A percentile compares a stretch with the other conserved stretches of the same genome.
These are phyloP conservation scores for Adoxophyes honmai DNA, from an alignment of 1,140 invertebrate species.

Conservation along the genomic window DNA sequence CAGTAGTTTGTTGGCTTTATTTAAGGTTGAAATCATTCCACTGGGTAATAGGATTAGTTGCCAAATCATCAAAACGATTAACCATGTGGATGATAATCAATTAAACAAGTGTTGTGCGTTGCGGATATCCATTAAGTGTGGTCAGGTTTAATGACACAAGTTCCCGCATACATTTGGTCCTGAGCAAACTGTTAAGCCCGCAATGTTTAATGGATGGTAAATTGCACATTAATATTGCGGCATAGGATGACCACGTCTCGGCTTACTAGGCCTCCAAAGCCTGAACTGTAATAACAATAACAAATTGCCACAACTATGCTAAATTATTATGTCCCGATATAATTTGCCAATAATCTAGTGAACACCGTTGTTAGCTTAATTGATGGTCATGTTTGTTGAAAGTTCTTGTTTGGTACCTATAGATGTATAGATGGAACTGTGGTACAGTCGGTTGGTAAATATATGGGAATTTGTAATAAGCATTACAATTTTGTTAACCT, in stretches of 20 bases:
- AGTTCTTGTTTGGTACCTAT: no score
- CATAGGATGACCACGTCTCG: conserved; percentile 39
- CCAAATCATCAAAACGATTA: background rate
- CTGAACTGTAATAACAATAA: conserved; percentile 17
- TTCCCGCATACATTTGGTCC: conserved; percentile 60
- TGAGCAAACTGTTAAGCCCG: conserved; percentile 51
- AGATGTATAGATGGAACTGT: no score
- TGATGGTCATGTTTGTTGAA: no score
- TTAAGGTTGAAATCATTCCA: no score
- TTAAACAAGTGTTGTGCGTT: conserved; percentile 20
- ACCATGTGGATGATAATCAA: conserved; percentile 11
- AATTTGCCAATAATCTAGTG: background rate
- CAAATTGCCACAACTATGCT: background rate
- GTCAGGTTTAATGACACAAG: conserved; percentile 61
- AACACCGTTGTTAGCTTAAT: no score
- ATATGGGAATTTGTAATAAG: no score
- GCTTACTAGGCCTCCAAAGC: conserved; percentile 13
- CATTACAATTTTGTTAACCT: no score
- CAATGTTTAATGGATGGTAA: conserved; percentile 61
- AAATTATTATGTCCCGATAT: background rate
- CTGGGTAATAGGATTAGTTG: conserved; percentile 5
- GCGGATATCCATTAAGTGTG: conserved; percentile 54
- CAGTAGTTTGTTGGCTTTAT: no score
- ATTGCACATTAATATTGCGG: conserved; percentile 60
- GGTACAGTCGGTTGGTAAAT: no score